These are phyloP conservation scores for Urosaurus nigricauda DNA, from an alignment of 2,797 vertebrate species.

Conservation along the genomic window DNA sequence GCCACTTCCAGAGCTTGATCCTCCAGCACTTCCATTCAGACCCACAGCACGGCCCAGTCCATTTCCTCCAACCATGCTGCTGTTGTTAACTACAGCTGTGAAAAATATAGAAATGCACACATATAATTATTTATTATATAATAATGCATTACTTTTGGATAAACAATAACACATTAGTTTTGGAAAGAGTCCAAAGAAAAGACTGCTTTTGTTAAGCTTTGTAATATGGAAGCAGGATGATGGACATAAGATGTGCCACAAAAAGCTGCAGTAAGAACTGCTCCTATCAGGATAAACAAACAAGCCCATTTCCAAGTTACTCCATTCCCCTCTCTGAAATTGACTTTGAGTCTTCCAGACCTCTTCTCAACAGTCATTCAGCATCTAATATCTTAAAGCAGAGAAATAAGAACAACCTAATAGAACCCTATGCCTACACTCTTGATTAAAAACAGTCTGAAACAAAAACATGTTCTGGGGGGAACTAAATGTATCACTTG, in stretches of 20 bases:
- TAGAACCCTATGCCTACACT: not conserved
- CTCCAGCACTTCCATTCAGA: not conserved
- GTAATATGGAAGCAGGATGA: not conserved
- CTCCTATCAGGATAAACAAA: not conserved
- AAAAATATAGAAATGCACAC: not conserved
- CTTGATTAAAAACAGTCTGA: not conserved
- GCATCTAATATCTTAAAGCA: not conserved
- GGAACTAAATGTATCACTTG: not conserved
- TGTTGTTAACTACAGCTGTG: conserved; percentile 24
- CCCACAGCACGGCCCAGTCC: not conserved
- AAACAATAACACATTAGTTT: too few species aligned
- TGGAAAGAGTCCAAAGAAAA: not conserved
- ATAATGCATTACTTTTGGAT: not conserved
- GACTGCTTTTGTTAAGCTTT: too few species aligned
- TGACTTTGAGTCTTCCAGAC: too few species aligned
- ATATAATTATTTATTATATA: too few species aligned
- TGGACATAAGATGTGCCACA: not conserved
- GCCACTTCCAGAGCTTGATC: not conserved
- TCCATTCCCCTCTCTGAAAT: not conserved
- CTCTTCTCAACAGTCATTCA: too few species aligned
- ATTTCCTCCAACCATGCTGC: not conserved
- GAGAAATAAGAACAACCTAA: not conserved
- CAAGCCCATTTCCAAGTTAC: not conserved
- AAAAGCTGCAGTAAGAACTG: not conserved
- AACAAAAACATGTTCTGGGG: not conserved